Conservation (phyloP, 2,113 vertebrate genomes). For the Mixornis gularis region DNA sequence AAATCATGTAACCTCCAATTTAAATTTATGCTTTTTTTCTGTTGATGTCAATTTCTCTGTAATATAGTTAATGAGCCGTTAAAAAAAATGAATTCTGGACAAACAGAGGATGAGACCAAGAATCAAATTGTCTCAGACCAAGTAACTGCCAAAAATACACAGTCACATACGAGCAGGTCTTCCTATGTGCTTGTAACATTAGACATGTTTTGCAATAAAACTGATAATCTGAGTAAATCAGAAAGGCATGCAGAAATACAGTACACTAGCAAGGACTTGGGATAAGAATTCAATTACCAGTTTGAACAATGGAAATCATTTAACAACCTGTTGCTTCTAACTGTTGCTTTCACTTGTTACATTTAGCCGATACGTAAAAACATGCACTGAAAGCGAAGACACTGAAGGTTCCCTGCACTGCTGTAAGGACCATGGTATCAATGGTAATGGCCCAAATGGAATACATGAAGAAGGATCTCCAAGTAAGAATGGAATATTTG, state of each 20-base stretch:
- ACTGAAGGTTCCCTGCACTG: constrained; percentile 82
- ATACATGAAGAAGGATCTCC: constrained; percentile 93
- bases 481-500: constrained; percentile 78
- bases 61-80: not conserved
- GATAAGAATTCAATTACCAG: not conserved
- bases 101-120: not conserved
- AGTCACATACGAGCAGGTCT: not conserved
- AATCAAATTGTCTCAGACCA: not conserved
- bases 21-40: not conserved
- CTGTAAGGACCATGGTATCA: constrained; percentile 86
- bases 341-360: not conserved
- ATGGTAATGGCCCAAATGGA: constrained; percentile 92
- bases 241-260: not conserved
- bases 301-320: not conserved
- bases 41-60: not conserved
- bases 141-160: not conserved
- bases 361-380: constrained; percentile 79
- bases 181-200: not conserved
- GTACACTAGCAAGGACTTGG: not conserved
- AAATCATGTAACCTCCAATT: not conserved
- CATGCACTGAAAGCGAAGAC: constrained; percentile 76
- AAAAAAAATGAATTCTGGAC: not conserved
- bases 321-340: not conserved
- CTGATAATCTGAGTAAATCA: not conserved
- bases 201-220: not conserved